Percentiles rank a stretch among this genome's conserved stretches.
Conservation (phyloP, 2,797 vertebrate species). For the Melanotaenia parkinsoni region DNA sequence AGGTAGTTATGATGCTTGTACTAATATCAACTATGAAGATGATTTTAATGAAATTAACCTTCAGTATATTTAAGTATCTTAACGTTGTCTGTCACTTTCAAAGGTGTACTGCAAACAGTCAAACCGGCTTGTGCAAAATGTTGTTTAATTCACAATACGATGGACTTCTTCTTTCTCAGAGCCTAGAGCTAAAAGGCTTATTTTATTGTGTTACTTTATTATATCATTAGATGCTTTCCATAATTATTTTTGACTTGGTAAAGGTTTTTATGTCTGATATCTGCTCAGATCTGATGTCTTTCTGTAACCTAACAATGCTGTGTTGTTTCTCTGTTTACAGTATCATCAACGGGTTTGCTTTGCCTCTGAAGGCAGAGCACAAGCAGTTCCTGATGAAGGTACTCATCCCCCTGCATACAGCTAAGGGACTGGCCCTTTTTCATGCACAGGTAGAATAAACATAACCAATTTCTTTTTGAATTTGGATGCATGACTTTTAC, state of each 20-base stretch:
- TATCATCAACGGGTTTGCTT: slow-evolving; percentile 98
- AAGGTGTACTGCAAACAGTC: too few species aligned
- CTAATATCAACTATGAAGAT: too few species aligned
- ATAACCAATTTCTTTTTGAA: not conserved
- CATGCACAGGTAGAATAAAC: slow-evolving; percentile 92
- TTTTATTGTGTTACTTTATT: too few species aligned
- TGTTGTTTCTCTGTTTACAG: slow-evolving; percentile 76
- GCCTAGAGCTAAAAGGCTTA: too few species aligned
- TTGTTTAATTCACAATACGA: too few species aligned
- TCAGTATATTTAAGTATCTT: too few species aligned
- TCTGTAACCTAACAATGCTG: not conserved
- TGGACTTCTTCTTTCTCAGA: too few species aligned
- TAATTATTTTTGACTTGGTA: not conserved
- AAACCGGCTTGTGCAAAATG: too few species aligned
- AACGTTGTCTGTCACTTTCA: too few species aligned
- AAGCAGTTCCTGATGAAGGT: slow-evolving; percentile 99
- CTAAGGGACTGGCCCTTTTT: slow-evolving; percentile 93
- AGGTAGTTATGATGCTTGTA: too few species aligned
- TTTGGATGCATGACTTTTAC: not conserved
- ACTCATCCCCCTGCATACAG: slow-evolving; percentile 96
- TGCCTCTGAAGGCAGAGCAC: slow-evolving; percentile 98
- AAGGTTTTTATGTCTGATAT: not conserved
- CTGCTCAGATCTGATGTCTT: slow-evolving; percentile 1
- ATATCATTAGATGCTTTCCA: too few species aligned
- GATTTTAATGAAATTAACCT: too few species aligned